Conservation (phyloP, 2,113 vertebrate genomes). For the Phylloscopus whistleri region DNA sequence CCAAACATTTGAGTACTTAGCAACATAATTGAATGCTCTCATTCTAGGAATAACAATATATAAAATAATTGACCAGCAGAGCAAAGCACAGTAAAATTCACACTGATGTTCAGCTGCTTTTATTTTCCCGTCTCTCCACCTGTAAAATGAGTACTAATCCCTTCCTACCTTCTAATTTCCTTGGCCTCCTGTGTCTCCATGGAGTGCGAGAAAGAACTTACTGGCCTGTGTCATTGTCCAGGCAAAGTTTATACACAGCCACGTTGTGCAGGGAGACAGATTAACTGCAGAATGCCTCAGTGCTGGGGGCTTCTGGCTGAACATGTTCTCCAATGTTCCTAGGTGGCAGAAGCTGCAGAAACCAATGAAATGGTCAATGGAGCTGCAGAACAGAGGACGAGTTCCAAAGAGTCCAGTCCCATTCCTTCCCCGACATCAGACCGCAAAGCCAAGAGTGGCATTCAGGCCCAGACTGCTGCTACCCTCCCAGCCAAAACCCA, state of each 20-base stretch:
- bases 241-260: slow-evolving; percentile 78
- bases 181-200: slow-evolving; percentile 72
- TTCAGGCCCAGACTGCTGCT: slow-evolving; percentile 83
- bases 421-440: slow-evolving; percentile 82
- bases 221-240: slow-evolving; percentile 73
- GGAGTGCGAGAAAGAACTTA: slow-evolving; percentile 70
- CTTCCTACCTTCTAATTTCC: slow-evolving; percentile 78
- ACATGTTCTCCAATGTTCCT: slow-evolving; percentile 34
- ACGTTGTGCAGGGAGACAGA: slow-evolving; percentile 60
- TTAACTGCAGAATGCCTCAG: slow-evolving; percentile 17
- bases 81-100: slow-evolving; percentile 79
- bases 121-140: slow-evolving; percentile 36
- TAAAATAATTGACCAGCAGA: slow-evolving; percentile 69
- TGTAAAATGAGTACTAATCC: slow-evolving; percentile 77
- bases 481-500: slow-evolving; percentile 86
- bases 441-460: slow-evolving; percentile 78
- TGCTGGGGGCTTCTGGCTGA: background rate
- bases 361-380: slow-evolving; percentile 87
- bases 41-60: slow-evolving; percentile 46
- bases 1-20: slow-evolving; percentile 64
- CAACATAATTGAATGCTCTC: slow-evolving; percentile 47
- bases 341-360: slow-evolving; percentile 82
- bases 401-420: slow-evolving; percentile 92
- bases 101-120: slow-evolving; percentile 69
- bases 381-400: slow-evolving; percentile 83